Conservation (phyloP, 2,113 vertebrate species). For the Oryzias curvinotus region DNA sequence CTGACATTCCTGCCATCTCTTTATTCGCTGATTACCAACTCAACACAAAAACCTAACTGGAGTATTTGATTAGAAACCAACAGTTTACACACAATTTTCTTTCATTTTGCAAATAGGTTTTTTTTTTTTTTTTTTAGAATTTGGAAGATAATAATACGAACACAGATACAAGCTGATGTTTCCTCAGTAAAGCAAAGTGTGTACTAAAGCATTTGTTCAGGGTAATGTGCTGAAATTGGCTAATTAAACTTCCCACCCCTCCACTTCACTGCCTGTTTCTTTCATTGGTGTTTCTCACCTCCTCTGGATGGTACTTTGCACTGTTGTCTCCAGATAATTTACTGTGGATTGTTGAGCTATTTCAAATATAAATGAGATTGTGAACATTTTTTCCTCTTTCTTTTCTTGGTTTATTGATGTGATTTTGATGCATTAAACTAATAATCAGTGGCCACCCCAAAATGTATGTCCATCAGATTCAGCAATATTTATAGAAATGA, state of each 20-base stretch:
- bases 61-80: too few species aligned
- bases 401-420: background rate
- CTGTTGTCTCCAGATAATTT: background rate
- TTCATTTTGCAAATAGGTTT: too few species aligned
- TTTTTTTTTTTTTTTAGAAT: too few species aligned
- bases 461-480: background rate
- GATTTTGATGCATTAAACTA: background rate
- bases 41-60: background rate
- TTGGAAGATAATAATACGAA: too few species aligned
- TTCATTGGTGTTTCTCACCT: background rate
- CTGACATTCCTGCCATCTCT: constrained; percentile 33
- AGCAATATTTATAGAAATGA: background rate
- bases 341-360: background rate
- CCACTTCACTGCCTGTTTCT: background rate
- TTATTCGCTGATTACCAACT: constrained; percentile 7
- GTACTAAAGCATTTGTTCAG: background rate
- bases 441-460: background rate
- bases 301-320: background rate
- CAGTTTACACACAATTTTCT: too few species aligned
- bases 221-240: background rate
- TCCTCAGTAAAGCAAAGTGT: too few species aligned
- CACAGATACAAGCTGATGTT: too few species aligned
- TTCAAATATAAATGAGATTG: background rate
- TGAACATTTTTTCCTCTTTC: constrained; percentile 2
- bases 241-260: constrained; percentile 6